These are phyloP conservation scores for Falco rusticolus DNA, from an alignment of 2,797 vertebrate genomes.

Conservation along the genomic window DNA sequence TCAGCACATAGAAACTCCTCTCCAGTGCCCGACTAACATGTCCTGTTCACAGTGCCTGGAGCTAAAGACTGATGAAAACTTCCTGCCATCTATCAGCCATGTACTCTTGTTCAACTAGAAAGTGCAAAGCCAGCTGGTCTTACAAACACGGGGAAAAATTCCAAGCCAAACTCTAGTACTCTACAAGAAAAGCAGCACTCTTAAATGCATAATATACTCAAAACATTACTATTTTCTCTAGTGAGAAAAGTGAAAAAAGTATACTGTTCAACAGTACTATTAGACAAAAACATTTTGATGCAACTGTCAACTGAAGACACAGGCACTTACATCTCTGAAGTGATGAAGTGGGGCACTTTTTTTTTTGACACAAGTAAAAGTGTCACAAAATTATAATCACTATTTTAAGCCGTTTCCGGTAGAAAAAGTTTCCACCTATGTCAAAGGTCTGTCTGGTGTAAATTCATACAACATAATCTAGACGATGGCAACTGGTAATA, in stretches of 20 bases:
- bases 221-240: background rate
- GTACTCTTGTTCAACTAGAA: background rate
- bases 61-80: background rate
- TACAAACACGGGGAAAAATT: background rate
- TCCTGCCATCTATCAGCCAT: background rate
- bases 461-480: background rate
- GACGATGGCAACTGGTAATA: background rate
- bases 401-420: background rate
- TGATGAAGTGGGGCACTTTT: background rate
- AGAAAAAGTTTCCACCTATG: conserved; percentile 7
- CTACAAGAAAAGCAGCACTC: background rate
- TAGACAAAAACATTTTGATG: background rate
- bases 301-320: background rate
- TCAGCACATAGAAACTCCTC: background rate
- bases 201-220: background rate
- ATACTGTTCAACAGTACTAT: background rate
- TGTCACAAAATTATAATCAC: background rate
- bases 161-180: background rate
- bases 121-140: background rate
- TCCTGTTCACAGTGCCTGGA: background rate
- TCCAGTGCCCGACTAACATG: background rate
- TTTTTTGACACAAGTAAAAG: background rate
- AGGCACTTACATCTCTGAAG: background rate
- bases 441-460: background rate
- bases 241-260: background rate